These are phyloP conservation scores for Scrobipalpa costella DNA, from an alignment of 2,888 invertebrate genomes.

Conservation along the genomic window DNA sequence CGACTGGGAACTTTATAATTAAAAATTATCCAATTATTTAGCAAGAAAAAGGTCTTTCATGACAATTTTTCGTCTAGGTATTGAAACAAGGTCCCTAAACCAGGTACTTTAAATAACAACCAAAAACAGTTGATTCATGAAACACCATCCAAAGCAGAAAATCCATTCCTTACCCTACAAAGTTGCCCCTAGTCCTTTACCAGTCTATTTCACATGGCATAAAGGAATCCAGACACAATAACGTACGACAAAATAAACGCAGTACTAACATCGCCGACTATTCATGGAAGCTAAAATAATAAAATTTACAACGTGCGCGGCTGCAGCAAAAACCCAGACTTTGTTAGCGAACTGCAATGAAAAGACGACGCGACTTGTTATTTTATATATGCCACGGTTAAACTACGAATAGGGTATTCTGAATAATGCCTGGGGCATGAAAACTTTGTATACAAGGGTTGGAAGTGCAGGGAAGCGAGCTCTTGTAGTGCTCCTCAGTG, in stretches of 20 bases:
- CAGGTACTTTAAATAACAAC: too few species aligned
- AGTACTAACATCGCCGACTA: constrained; percentile 20
- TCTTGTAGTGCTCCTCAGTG: background rate
- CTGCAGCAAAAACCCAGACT: constrained; percentile 26
- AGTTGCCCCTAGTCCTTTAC: constrained; percentile 5
- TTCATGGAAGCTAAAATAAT: constrained; percentile 27
- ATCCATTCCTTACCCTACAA: background rate
- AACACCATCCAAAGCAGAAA: too few species aligned
- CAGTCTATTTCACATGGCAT: constrained; percentile 11
- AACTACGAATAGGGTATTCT: background rate
- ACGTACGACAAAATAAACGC: constrained; percentile 23
- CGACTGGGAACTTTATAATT: too few species aligned
- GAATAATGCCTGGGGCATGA: constrained; percentile 15
- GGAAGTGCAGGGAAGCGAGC: background rate
- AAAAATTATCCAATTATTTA: too few species aligned
- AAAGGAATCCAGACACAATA: constrained; percentile 23
- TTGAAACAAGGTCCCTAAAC: too few species aligned
- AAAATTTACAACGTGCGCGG: constrained; percentile 24
- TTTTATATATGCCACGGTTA: constrained; percentile 24
- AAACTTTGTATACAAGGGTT: background rate
- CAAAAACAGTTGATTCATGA: too few species aligned
- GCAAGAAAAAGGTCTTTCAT: too few species aligned
- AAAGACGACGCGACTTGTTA: constrained; percentile 29
- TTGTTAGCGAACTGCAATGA: constrained; percentile 25
- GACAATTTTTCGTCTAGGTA: too few species aligned